Evolutionary conservation across 2,888 invertebrate genomes (phyloP), one percentile per base, ranked within the genome.

Genomic region (Morpho achilles): DNA sequence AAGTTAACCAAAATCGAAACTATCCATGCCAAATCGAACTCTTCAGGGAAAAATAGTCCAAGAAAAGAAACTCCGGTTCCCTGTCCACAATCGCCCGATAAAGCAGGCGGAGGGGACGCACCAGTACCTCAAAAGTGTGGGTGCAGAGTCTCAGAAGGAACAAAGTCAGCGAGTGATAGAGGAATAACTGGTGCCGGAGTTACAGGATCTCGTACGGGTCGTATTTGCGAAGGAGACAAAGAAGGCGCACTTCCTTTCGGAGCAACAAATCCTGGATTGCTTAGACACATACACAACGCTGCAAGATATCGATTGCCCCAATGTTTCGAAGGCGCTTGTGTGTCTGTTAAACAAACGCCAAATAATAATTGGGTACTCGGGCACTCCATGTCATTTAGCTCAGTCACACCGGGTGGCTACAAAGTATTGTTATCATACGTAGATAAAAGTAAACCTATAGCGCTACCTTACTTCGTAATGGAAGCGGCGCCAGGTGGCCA

Each of bases 401-500:
- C 91, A 0, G 89, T 91, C 5, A 84, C 88, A 7, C 91, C 91
- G 2, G 88, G 91, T 8, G 90, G 91, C 0, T 90, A 91, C 62
- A 89, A 84, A 66, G 58, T 89, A 10, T 65, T 87, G 47, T 58
- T 89, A 49, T 89, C 88, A 0, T 89, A 88, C 62, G 74, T 74
- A 32, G 82, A 86, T 64, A 86, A 81, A 56, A 67, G 66, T 7
- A 87, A 80, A 45, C 73, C 79, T 0, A 64, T 74, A 8, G 73
- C 76, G 2, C 58, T 89, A 56, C 88, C 88, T 0, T 90, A 90
- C 63, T 89, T 89, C 48, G 81, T 90, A 52, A 82, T 90, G 86
- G 89, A 90, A 67, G 83, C 86, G 4, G 87, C 91, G 0, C 91
- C 91, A 0, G 88, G 89, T 0, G 90, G 91, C 1, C 88, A 90